Conservation (phyloP, 2,113 vertebrate species). For the Otis tarda region DNA sequence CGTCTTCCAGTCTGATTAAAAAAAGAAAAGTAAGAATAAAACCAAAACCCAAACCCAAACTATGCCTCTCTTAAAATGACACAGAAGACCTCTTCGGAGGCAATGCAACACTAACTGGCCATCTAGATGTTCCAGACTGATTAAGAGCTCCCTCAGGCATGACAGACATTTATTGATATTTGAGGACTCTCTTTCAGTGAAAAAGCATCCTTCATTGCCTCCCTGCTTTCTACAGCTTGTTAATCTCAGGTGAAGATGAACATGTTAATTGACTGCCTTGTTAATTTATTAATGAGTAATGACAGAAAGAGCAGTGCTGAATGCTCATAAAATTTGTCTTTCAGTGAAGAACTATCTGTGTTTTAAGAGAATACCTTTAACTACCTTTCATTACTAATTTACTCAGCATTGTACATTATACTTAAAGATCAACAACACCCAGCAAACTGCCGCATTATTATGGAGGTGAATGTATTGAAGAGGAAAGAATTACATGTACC, state of each 20-base stretch:
- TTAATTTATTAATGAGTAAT: constrained; percentile 68
- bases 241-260: constrained; percentile 52
- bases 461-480: neutral
- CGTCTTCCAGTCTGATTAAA: neutral
- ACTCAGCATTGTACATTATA: constrained; percentile 42
- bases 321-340: constrained; percentile 29
- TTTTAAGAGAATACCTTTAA: constrained; percentile 56
- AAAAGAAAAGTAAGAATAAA: neutral
- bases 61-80: neutral
- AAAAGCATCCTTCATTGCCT: constrained; percentile 41
- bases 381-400: constrained; percentile 67
- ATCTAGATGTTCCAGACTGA: constrained; percentile 60
- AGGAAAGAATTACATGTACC: constrained; percentile 62
- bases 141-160: neutral
- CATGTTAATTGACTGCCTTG: constrained; percentile 43
- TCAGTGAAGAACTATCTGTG: constrained; percentile 18
- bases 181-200: constrained; percentile 54
- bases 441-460: constrained; percentile 51
- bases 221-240: constrained; percentile 53
- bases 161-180: constrained; percentile 35
- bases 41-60: neutral
- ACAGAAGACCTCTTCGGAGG: neutral
- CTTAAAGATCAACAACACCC: constrained; percentile 64
- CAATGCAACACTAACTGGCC: constrained; percentile 7
- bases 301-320: constrained; percentile 45